Evolutionary conservation across 1,140 invertebrate species (phyloP).

Genomic region (Drosophila watanabei): DNA sequence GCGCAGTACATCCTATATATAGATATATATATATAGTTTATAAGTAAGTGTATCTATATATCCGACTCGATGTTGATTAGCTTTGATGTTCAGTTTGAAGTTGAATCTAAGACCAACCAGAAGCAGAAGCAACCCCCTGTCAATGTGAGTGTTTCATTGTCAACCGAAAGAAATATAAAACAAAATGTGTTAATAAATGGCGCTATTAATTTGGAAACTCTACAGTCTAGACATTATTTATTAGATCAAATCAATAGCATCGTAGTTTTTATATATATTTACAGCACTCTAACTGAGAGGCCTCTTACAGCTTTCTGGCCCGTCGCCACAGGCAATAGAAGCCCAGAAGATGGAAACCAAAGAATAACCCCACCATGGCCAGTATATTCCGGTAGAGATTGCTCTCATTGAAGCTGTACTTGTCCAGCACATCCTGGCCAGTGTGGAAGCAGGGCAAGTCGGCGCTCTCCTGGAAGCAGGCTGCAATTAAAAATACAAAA

Average conservation of each 20-base stretch:
- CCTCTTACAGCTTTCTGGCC: conserved; percentile 88
- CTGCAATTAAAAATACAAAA: conserved; percentile 82
- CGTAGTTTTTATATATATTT: conserved; percentile 34
- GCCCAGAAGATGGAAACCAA: conserved; percentile 90
- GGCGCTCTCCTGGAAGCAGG: conserved; percentile 87
- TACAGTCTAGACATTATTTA: conserved; percentile 36
- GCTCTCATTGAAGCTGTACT: conserved; percentile 90
- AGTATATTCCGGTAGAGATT: conserved; percentile 89
- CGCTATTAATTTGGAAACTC: conserved; percentile 38
- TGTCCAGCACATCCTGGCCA: conserved; percentile 90
- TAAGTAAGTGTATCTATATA: conserved; percentile 27
- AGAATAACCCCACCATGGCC: conserved; percentile 89
- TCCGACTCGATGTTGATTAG: conserved; percentile 63
- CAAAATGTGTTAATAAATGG: conserved; percentile 47
- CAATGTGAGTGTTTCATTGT: conserved; percentile 32
- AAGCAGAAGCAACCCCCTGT: conserved; percentile 12
- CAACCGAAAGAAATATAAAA: conserved; percentile 29
- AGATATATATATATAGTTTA: conserved; percentile 22
- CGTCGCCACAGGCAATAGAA: conserved; percentile 89
- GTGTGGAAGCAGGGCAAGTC: conserved; percentile 90
- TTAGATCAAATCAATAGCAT: conserved; percentile 17
- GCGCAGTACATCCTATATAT: conserved; percentile 33
- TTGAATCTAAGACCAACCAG: conserved; percentile 15
- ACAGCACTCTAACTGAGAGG: conserved; percentile 15
- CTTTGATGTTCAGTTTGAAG: conserved; percentile 65